Percentiles rank a stretch among this genome's conserved stretches.
phyloP scores from a whole-genome alignment of 2,113 vertebrate genomes.

The Nicator chloris region DNA sequence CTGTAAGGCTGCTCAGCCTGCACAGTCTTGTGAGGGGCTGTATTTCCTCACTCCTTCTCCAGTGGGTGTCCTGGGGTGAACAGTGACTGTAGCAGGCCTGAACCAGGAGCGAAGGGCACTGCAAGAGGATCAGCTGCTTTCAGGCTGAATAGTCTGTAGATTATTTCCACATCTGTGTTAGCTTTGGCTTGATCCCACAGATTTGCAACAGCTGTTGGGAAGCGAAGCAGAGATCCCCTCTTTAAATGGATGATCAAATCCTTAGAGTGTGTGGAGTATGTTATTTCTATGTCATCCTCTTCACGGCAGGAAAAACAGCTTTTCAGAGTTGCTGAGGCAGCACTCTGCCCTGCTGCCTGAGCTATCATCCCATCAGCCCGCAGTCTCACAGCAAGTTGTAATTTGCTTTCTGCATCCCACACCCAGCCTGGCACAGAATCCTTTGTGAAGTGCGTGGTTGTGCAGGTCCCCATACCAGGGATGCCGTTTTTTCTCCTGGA shows the following conservation, averaged over 20 bases:
- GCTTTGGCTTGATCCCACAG: conserved; percentile 70
- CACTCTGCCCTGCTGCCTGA: conserved; percentile 21
- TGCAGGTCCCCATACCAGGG: background rate
- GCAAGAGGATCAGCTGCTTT: conserved; percentile 39
- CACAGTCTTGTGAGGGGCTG: background rate
- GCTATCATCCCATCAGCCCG: background rate
- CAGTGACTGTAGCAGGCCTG: background rate
- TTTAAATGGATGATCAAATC: conserved; percentile 65
- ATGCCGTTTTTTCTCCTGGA: background rate
- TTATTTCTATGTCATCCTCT: conserved; percentile 60
- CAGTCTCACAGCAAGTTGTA: background rate
- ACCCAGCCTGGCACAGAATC: background rate
- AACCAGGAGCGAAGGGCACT: background rate
- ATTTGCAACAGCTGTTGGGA: conserved; percentile 76
- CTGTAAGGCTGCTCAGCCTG: background rate
- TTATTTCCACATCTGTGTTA: conserved; percentile 74
- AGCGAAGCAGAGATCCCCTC: conserved; percentile 61
- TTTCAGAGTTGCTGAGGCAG: conserved; percentile 57
- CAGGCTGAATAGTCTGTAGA: conserved; percentile 9
- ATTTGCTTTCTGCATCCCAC: conserved; percentile 30
- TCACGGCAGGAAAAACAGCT: conserved; percentile 49
- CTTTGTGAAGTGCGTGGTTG: background rate
- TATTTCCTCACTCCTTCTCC: background rate
- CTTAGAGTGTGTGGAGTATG: conserved; percentile 18
- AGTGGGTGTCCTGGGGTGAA: background rate